Percentiles rank a stretch among this genome's conserved stretches.
Evolutionary conservation across 2,113 vertebrate genomes (phyloP).

Genomic region (Taurulus bubalis): DNA sequence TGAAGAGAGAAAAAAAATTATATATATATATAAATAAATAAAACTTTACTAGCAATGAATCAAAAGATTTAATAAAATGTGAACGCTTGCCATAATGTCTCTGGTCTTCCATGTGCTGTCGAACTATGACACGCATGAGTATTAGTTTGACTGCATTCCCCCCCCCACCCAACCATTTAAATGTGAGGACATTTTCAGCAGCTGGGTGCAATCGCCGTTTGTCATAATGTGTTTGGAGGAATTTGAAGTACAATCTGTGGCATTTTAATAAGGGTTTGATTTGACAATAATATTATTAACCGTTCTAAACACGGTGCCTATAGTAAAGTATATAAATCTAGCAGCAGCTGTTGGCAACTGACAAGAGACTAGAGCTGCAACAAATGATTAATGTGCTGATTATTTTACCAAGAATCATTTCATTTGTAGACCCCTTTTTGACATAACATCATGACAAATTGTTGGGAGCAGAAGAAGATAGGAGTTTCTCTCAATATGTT

Average conservation of each 20-base stretch:
- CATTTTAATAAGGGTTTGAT: conserved; percentile 3
- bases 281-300: neutral
- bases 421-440: no score
- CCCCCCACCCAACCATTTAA: conserved; percentile 32
- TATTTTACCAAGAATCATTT: neutral
- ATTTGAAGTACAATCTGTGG: conserved; percentile 7
- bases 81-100: conserved; percentile 44
- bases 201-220: conserved; percentile 24
- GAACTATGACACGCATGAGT: conserved; percentile 26
- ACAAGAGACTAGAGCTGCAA: neutral
- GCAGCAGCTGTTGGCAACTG: neutral
- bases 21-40: no score
- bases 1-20: conserved; percentile 14
- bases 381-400: neutral
- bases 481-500: no score
- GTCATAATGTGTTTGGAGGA: conserved; percentile 1
- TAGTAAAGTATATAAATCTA: neutral
- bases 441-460: no score
- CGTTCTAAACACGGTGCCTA: no score
- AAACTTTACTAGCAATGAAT: conserved; percentile 17
- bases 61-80: conserved; percentile 30
- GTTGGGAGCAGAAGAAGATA: no score
- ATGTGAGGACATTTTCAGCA: conserved; percentile 23
- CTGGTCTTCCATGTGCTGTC: conserved; percentile 9
- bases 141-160: conserved; percentile 28